Base-by-base conservation (phyloP, 2,113 vertebrate genomes). In the Anhinga anhinga region DNA sequence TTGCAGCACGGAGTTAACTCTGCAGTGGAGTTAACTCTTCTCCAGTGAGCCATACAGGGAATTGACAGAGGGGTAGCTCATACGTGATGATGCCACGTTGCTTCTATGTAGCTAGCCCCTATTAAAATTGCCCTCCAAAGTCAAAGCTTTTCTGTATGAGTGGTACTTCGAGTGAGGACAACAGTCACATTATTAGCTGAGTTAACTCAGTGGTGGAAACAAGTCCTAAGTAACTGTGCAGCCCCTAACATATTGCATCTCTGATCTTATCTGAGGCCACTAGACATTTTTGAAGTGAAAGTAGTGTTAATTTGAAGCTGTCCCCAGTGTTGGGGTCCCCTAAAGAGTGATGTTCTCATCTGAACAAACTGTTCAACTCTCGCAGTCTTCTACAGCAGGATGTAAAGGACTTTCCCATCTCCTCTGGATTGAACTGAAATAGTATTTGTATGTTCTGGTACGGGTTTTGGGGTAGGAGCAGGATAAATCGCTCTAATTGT, bases 401-500 rank as follows among this genome's bases (percentile, higher is more conserved):
- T 50, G 47, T 63, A 66, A 81, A 88, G 79, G 42, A 23, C 17
- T 44, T 61, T 34, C 15, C 59, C 10, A 9, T 69, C 19, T 81
- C 83, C 50, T 78, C 47, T 63, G 62, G 84, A 59, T 27, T 52
- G 85, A 69, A 71, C 47, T 59, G 52, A 84, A 82, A 22, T 42
- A 36, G n/a, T 70, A 36, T 71, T 84, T 83, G 3, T 63, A 3
- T 88, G 44, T 69, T 84, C 72, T 88, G 65, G 45, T 92, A 10
- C 0, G 5, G 85, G 72, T n/a, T 92, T 82, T 81, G 72, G 85
- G 69, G 69, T 58, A 71, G 77, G 47, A 88, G 61, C 42, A 88
- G 95, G 52, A 58, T 83, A 78, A 91, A 61, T 76, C 53, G 50
- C 52, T 65, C 72, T 87, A 74, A 84, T 81, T 63, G 73, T 91